Evolutionary conservation across 1,140 invertebrate species (phyloP), one percentile per base, ranked within the genome.

Genomic region (Bombus superbus): DNA sequence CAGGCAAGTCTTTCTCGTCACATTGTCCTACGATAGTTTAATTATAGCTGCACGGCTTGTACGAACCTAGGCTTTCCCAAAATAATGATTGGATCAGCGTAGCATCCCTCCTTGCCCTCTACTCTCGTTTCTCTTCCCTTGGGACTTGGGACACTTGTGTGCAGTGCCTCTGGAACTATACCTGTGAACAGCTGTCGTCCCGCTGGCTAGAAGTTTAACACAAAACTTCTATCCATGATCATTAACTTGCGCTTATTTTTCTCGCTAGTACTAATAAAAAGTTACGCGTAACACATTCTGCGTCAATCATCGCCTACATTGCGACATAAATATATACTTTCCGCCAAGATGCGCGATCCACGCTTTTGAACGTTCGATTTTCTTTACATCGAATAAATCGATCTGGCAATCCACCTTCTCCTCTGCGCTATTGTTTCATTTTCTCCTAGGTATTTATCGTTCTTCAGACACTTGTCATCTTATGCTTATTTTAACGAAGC

Each of bases 51-150:
- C 82, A 88, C 87, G 66, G 88, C 86, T 88, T 86, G 89, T 89
- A 90, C 90, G 85, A 87, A 90, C 91, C 92, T 91, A 94, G 91
- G 90, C 92, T 92, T 90, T 93, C 93, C 93, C 88, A 93, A 94
- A 94, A 94, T 94, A 94, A 94, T 94, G 92, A 94, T 94, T 93
- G 92, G 91, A 93, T 94, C 93, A 94, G 91, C 92, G 87, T 90
- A 72, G 89, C 57, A 74, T 87, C 82, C 89, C 84, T 91, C 84
- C 75, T 88, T 66, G 72, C 76, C 77, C 86, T 88, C 71, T 83
- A n/a, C 42, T 44, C 73, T 66, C 72, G 78, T 71, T 90, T 83
- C 84, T 86, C 75, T 82, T 88, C 89, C 82, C 81, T 76, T 62
- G 88, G 88, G 89, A 88, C 81, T 76, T 57, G 88, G 88, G 91